Conservation (phyloP, 1,140 invertebrate species). For the Thaumatotibia leucotreta region DNA sequence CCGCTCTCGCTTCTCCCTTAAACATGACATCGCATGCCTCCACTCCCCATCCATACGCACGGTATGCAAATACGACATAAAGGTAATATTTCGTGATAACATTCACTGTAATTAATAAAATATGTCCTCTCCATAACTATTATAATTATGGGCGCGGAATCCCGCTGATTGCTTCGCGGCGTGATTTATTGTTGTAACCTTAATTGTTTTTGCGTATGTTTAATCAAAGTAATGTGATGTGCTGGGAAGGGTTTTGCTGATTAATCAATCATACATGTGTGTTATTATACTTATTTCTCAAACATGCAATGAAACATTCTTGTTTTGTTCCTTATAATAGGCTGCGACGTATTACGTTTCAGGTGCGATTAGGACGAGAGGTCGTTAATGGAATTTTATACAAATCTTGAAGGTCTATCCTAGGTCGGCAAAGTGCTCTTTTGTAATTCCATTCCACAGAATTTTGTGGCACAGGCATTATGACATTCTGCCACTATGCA, state of each 20-base stretch:
- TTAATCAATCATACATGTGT: background rate
- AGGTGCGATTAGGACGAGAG: no score
- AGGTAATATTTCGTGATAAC: conserved; percentile 20
- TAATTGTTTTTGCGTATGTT: conserved; percentile 12
- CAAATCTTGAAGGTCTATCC: no score
- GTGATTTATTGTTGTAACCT: conserved; percentile 2
- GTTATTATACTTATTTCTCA: no score
- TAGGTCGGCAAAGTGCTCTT: no score
- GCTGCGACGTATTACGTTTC: no score
- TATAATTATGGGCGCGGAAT: conserved; percentile 16
- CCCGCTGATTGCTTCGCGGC: conserved; percentile 1
- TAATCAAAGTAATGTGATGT: conserved; percentile 6
- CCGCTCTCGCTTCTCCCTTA: background rate
- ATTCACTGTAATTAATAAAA: conserved; percentile 17
- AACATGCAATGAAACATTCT: no score
- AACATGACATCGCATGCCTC: background rate
- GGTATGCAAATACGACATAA: conserved; percentile 19
- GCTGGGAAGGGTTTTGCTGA: background rate
- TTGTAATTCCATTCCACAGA: no score
- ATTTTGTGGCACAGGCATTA: no score
- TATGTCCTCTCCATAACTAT: conserved; percentile 17
- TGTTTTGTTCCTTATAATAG: no score
- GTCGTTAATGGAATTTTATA: no score
- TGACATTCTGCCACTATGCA: no score
- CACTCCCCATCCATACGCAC: conserved; percentile 4